A percentile compares a stretch with the other conserved stretches of the same genome.
phyloP scores from a whole-genome alignment of 2,888 invertebrate genomes.

The Timandra comae region DNA sequence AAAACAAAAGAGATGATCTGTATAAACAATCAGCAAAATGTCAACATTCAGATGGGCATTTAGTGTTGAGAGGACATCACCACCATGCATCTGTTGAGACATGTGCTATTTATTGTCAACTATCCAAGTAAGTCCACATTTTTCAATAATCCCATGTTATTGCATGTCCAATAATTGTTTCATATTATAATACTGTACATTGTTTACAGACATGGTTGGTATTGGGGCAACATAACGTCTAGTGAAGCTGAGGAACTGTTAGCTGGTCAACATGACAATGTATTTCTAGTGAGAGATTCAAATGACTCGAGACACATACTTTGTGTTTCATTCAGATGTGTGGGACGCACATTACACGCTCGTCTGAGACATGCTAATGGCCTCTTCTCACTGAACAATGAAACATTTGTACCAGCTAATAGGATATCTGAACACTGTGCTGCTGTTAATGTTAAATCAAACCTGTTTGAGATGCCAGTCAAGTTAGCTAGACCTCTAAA shows the following conservation, averaged over 20 bases:
- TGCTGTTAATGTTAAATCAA: constrained; percentile 65
- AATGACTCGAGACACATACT: constrained; percentile 82
- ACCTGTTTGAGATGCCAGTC: constrained; percentile 68
- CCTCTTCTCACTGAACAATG: constrained; percentile 78
- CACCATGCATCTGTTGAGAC: constrained; percentile 64
- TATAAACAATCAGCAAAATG: constrained; percentile 52
- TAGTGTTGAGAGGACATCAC: constrained; percentile 63
- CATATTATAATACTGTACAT: neutral
- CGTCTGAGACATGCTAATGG: constrained; percentile 84
- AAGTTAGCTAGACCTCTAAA: constrained; percentile 68
- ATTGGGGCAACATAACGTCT: constrained; percentile 86
- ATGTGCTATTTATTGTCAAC: constrained; percentile 68
- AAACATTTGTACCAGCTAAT: constrained; percentile 71
- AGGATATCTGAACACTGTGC: constrained; percentile 71
- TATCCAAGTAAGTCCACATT: constrained; percentile 54
- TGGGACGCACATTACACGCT: constrained; percentile 82
- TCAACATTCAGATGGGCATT: constrained; percentile 63
- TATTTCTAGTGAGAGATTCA: constrained; percentile 85
- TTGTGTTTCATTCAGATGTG: constrained; percentile 83
- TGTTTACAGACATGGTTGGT: constrained; percentile 79
- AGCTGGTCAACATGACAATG: constrained; percentile 82
- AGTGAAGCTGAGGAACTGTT: constrained; percentile 83
- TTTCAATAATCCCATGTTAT: neutral
- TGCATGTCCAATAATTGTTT: no score
- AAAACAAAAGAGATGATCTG: constrained; percentile 46